phyloP scores from a whole-genome alignment of 1,140 invertebrate species.

The Ectropis grisescens region DNA sequence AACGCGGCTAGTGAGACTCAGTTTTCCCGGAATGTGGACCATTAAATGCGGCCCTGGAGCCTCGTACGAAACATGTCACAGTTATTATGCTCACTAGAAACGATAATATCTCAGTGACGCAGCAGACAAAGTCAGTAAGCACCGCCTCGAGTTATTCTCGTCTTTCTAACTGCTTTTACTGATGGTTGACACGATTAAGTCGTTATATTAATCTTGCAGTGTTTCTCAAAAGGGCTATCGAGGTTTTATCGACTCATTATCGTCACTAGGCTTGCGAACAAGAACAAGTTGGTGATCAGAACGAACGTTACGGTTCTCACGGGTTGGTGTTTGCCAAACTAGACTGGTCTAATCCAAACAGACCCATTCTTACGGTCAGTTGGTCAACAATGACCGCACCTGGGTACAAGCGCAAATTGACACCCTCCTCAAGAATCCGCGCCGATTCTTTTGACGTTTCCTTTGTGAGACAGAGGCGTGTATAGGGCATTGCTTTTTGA shows the following conservation, averaged over 20 bases:
- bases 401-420: conserved; percentile 37
- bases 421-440: conserved; percentile 44
- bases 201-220: background rate
- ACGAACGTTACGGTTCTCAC: conserved; percentile 33
- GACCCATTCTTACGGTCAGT: conserved; percentile 54
- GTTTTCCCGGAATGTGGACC: conserved; percentile 54
- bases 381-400: conserved; percentile 50
- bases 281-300: background rate
- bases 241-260: too few species aligned
- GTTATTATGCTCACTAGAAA: conserved; percentile 58
- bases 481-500: conserved; percentile 33
- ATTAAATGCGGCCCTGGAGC: conserved; percentile 47
- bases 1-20: conserved; percentile 34
- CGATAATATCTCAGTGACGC: conserved; percentile 58
- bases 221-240: background rate
- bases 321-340: conserved; percentile 23
- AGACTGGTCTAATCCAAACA: conserved; percentile 40
- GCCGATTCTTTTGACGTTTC: conserved; percentile 40
- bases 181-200: conserved; percentile 41
- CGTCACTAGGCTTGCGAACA: too few species aligned
- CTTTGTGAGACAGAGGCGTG: conserved; percentile 45
- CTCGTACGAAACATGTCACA: conserved; percentile 57
- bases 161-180: conserved; percentile 19
- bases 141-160: conserved; percentile 26
- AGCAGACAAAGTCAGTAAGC: conserved; percentile 24